Evolutionary conservation across 2,113 vertebrate species (phyloP), one percentile per base, ranked within the genome.

Genomic region (Cyanoramphus novaezelandiae): DNA sequence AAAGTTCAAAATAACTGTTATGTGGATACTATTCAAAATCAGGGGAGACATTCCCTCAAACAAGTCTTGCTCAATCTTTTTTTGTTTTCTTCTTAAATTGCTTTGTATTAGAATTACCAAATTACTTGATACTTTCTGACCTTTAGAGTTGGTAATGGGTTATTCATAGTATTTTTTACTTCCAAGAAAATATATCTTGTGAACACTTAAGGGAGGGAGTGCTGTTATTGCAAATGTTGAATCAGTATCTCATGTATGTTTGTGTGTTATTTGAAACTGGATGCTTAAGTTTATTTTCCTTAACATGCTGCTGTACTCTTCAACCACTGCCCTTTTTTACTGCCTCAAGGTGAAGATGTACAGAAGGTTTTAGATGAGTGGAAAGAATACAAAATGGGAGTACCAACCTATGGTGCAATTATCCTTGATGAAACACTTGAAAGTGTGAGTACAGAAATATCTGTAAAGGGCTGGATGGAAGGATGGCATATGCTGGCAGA

Each of bases 341-440:
- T 99, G 98, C 99, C 99, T 92, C 98, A 99, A 93, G 99, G 99
- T 93, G 99, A 99, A 98, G 99, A 99, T 93, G 99, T 99, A 80
- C 99, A 99, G 93, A 99, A 99, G 70, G 98, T 99, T 97, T 98
- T 99, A 70, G 99, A 99, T 35, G 98, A 99, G 82, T 99, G 99
- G 99, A 99, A 99, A 97, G 99, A 99, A 96, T 99, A 99, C 92
- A 99, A 99, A 98, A 99, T 99, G 99, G 99, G 99, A 85, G 99
- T 99, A 31, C 99, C 99, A 35, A 99, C 99, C 8, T 99, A 99
- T 86, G 99, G 99, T 96, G 99, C 99, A 55, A 99, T 99, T 97
- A 99, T 99, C 97, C 98, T 99, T 3, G 99, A 99, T 97, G 99
- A 99, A 96, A 98, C 98, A 21, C 98, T 99, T 94, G 99, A 99